phyloP scores from a whole-genome alignment of 2,888 invertebrate species.

The Tenthredo mesomela region DNA sequence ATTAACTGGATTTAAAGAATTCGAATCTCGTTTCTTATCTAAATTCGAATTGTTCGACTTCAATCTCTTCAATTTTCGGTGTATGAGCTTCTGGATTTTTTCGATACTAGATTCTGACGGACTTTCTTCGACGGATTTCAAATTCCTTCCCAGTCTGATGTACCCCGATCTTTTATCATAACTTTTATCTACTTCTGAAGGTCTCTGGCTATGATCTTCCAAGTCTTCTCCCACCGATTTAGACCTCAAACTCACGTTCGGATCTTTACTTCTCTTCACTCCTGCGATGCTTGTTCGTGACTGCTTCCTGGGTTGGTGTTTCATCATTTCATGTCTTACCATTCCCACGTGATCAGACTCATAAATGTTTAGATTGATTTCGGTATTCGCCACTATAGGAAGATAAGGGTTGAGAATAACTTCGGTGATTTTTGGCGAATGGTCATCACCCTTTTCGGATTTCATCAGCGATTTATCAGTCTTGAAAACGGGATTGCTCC shows the following conservation, averaged over 20 bases:
- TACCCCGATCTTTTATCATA: constrained; percentile 36
- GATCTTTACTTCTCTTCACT: background rate
- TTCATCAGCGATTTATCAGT: background rate
- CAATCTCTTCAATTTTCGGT: constrained; percentile 22
- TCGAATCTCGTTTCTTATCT: background rate
- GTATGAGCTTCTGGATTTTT: constrained; percentile 23
- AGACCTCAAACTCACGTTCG: background rate
- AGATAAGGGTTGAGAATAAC: constrained; percentile 47
- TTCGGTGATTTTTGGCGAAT: background rate
- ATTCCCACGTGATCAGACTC: background rate
- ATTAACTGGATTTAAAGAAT: background rate
- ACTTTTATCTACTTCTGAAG: background rate
- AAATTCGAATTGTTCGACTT: background rate
- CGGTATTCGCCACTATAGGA: constrained; percentile 46
- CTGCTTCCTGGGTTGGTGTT: background rate
- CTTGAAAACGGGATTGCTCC: background rate
- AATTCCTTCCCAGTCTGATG: constrained; percentile 55
- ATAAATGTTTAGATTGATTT: background rate
- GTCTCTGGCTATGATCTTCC: background rate
- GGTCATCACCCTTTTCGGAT: background rate
- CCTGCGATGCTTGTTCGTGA: background rate
- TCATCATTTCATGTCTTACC: background rate
- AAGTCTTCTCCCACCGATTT: no score
- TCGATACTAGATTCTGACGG: constrained; percentile 2
- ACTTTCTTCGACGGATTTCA: constrained; percentile 52